Conservation (phyloP, 2,888 invertebrate genomes). For the Palloptera scutellata region DNA sequence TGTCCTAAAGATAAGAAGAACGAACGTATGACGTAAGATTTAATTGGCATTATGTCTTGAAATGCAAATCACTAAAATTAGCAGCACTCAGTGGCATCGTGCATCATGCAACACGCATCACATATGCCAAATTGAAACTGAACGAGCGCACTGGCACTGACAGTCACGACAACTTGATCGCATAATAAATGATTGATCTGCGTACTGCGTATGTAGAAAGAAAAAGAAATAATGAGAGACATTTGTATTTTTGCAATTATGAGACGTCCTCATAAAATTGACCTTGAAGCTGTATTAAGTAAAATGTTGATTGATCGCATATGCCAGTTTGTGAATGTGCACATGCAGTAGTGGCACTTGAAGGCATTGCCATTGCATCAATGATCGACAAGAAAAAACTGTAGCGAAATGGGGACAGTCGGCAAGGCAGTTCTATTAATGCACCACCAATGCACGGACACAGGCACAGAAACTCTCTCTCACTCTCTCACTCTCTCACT, state of each 20-base stretch:
- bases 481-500: no score
- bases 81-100: background rate
- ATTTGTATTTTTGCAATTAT: background rate
- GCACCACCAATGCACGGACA: no score
- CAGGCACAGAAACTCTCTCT: no score
- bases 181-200: constrained; percentile 57
- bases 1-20: background rate
- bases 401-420: background rate
- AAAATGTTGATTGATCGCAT: constrained; percentile 54
- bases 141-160: no score
- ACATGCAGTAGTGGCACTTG: background rate
- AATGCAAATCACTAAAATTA: background rate
- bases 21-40: background rate
- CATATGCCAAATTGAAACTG: background rate
- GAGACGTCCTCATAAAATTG: constrained; percentile 37
- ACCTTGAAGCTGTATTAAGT: constrained; percentile 58
- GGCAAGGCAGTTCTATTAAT: background rate
- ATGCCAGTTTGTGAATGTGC: constrained; percentile 26
- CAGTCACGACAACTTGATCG: constrained; percentile 48
- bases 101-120: background rate
- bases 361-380: background rate
- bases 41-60: background rate
- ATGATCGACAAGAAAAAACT: constrained; percentile 10
- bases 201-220: constrained; percentile 42
- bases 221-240: constrained; percentile 16